Percentiles rank a stretch among this genome's conserved stretches.
Evolutionary conservation across 2,888 invertebrate genomes (phyloP).

Genomic region (Microplitis deprimator): DNA sequence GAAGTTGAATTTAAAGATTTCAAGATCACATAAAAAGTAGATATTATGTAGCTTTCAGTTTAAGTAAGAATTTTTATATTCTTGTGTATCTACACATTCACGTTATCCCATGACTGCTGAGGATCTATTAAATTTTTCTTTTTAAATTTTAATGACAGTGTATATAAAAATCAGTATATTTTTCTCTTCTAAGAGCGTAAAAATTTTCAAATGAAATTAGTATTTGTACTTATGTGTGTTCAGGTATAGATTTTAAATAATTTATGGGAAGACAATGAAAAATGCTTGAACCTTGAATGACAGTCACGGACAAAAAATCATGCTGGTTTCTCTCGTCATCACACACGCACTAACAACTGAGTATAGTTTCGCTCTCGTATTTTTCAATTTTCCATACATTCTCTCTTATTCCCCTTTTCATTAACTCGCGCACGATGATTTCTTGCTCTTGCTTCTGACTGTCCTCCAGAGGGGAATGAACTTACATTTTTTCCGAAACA

Average conservation of each 20-base stretch:
- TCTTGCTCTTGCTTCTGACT: constrained; percentile 15
- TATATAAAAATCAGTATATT: constrained; percentile 22
- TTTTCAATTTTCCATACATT: constrained; percentile 48
- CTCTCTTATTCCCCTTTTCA: constrained; percentile 36
- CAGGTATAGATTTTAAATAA: neutral
- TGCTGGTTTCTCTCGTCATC: constrained; percentile 2
- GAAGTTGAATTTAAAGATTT: neutral
- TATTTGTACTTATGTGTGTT: constrained; percentile 42
- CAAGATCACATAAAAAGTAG: neutral
- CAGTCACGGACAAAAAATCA: constrained; percentile 46
- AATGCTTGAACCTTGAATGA: neutral
- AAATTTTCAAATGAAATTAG: constrained; percentile 3
- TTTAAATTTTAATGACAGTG: constrained; percentile 29
- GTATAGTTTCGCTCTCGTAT: constrained; percentile 20
- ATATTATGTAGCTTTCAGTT: neutral
- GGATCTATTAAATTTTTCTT: neutral
- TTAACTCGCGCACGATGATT: constrained; percentile 13
- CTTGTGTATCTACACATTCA: constrained; percentile 55
- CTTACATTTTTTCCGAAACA: constrained; percentile 43
- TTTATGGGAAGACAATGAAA: neutral
- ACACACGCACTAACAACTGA: neutral
- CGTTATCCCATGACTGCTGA: constrained; percentile 44
- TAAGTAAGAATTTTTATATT: neutral
- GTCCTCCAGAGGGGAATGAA: constrained; percentile 50
- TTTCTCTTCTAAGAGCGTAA: neutral